Percentiles rank a stretch among this genome's conserved stretches.
These are phyloP conservation scores for Condylura cristata DNA, from an alignment of 2,113 vertebrate genomes.

Conservation along the genomic window DNA sequence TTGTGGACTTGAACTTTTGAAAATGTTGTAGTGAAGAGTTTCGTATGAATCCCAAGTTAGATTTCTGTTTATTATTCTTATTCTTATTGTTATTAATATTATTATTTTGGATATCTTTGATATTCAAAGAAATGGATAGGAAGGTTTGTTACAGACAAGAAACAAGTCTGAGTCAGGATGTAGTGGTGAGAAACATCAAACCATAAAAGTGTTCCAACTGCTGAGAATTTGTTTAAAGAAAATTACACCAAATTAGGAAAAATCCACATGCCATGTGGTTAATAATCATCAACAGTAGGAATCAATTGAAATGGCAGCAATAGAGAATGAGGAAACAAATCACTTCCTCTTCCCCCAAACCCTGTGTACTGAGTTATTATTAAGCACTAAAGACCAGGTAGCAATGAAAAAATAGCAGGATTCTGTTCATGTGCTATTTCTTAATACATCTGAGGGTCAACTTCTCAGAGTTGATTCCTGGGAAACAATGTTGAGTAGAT, in stretches of 20 bases:
- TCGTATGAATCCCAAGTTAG: not conserved
- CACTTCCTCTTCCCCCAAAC: not conserved
- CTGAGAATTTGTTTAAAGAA: slow-evolving; percentile 23
- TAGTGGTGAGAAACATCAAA: not conserved
- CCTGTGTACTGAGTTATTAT: not conserved
- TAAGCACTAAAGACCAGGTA: not conserved
- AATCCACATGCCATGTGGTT: not conserved
- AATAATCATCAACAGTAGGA: not conserved
- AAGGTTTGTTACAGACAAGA: no score
- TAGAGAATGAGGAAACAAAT: not conserved
- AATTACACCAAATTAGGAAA: not conserved
- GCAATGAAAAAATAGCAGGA: not conserved
- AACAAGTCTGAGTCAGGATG: not conserved
- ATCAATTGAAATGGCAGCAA: not conserved
- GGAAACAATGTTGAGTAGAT: not conserved
- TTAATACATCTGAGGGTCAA: not conserved
- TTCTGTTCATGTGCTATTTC: not conserved
- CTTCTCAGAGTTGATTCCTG: not conserved
- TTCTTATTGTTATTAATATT: no score
- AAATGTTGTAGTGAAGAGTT: not conserved
- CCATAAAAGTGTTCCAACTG: not conserved
- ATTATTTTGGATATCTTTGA: not conserved
- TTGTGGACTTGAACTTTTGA: not conserved
- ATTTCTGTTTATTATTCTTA: no score
- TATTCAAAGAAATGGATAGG: not conserved